phyloP scores from a whole-genome alignment of 2,888 invertebrate species.

The Camptogramma bilineatum region DNA sequence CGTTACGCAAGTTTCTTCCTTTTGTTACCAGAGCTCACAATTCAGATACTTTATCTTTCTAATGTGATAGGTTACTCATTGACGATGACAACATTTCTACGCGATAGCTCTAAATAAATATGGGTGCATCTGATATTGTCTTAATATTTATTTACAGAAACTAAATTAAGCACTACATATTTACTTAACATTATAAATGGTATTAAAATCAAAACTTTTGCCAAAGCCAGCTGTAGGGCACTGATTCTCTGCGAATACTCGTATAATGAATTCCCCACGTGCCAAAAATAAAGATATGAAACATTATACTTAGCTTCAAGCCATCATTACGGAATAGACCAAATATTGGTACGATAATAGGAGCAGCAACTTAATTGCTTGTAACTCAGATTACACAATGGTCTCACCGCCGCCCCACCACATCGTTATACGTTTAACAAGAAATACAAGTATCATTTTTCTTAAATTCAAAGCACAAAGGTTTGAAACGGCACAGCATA shows the following conservation, averaged over 20 bases:
- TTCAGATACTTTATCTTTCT: no score
- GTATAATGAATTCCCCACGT: background rate
- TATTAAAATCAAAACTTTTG: no score
- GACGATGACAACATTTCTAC: no score
- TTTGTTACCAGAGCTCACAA: no score
- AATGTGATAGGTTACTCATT: no score
- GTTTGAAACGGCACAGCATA: slow-evolving; percentile 21
- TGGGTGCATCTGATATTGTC: no score
- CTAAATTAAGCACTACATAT: no score
- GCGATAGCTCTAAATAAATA: no score
- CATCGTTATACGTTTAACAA: slow-evolving; percentile 28
- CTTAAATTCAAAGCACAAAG: slow-evolving; percentile 19
- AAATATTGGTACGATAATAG: background rate
- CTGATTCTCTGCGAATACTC: background rate
- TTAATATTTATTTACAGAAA: no score
- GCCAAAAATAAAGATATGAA: background rate
- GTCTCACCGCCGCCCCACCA: slow-evolving; percentile 14
- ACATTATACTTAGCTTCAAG: background rate
- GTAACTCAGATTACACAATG: slow-evolving; percentile 23
- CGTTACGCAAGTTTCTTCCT: no score
- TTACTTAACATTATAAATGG: no score
- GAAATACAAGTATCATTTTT: slow-evolving; percentile 24
- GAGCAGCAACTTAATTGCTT: background rate
- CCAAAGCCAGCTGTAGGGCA: background rate
- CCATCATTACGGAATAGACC: background rate